phyloP scores from a whole-genome alignment of 2,797 vertebrate species.

The Pteropus rufus region DNA sequence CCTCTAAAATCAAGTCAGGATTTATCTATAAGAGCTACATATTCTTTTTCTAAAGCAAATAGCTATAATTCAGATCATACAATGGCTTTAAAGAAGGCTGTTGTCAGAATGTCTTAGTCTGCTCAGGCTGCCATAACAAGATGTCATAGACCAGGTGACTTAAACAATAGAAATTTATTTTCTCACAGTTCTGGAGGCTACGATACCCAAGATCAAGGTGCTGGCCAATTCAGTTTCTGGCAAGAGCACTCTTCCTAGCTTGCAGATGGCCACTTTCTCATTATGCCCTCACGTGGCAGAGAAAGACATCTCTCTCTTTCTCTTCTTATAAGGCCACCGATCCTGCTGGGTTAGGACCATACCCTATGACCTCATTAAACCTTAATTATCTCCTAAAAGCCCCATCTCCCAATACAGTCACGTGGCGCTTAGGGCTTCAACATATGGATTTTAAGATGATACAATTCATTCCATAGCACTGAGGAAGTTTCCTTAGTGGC shows the following conservation, averaged over 20 bases:
- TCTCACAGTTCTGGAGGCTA: not conserved
- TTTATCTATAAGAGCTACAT: not conserved
- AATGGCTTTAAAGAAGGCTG: conserved; percentile 22
- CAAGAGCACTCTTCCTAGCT: not conserved
- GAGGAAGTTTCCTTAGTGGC: not conserved
- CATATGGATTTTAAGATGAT: not conserved
- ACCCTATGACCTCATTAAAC: not conserved
- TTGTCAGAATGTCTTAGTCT: not conserved
- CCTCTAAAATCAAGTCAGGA: not conserved
- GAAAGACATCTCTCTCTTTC: not conserved
- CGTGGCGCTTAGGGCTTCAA: not conserved
- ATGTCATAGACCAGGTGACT: not conserved
- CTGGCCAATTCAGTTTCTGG: not conserved
- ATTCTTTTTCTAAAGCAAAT: conserved; percentile 32
- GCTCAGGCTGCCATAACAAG: not conserved
- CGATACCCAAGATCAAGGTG: not conserved
- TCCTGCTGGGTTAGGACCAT: not conserved
- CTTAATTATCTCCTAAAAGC: not conserved
- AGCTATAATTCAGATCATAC: not conserved
- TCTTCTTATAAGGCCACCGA: not conserved
- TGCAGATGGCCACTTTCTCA: not conserved
- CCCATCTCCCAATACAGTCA: not conserved
- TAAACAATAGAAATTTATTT: not conserved
- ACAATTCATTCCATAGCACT: not conserved
- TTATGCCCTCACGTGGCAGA: not conserved